Base-by-base conservation (phyloP, 1,140 invertebrate genomes). In the Arctopsyche grandis region DNA sequence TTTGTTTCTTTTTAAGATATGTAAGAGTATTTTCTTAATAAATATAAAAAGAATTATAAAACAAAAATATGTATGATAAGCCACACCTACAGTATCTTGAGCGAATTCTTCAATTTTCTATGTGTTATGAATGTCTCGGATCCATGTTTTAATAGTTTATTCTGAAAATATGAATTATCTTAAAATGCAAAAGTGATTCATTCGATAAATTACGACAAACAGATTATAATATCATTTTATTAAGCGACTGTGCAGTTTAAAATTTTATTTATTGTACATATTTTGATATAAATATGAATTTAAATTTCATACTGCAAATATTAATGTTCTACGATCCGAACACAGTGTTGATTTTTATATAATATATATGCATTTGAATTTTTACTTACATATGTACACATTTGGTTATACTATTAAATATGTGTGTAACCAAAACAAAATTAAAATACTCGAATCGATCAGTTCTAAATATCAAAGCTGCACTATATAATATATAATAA, bases 131-230 rank as follows among this genome's bases (percentile, higher is more conserved):
- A 24, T 24, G 29, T 60, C 52, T 19, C 38, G 60, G 52, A n/a
- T 81, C 29, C 48, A 19, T 16, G 38, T 71, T 80, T 63, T 69
- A 43, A 66, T 80, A 78, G 19, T 70, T 78, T 16, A 79, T 76
- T 60, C 48, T 58, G 76, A 79, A 76, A 76, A 56, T 14, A 74
- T 26, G 14, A 22, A 66, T 22, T 71, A 29, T 44, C 14, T 16
- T 24, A 16, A 44, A 19, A 24, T 24, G 16, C 24, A 24, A 46
- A 10, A 66, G 7, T 70, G 19, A n/a, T n/a, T 26, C n/a, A 43
- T 70, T n/a, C n/a, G 63, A 16, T 24, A 70, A 38, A 38, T 38
- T 38, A 43, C 24, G 29, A 5, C 38, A 44, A 70, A 14, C n/a
- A 26, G n/a, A 21, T 66, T 21, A n/a, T n/a, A 22, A 66, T 21